Conservation (phyloP, 2,797 vertebrate genomes). For the Silurus aristotelis region DNA sequence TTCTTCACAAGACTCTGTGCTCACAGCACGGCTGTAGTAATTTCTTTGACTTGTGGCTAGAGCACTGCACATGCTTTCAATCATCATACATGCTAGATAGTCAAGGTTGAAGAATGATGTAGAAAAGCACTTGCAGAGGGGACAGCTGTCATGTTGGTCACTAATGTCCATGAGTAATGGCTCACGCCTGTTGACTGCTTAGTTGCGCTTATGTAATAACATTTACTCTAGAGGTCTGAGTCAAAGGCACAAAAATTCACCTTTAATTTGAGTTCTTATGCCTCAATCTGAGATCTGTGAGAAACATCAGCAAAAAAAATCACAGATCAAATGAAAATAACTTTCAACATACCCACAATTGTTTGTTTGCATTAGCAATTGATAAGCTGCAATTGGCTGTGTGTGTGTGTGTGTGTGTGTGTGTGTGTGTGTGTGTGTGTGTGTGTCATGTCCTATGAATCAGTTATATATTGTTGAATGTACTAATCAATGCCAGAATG, state of each 20-base stretch:
- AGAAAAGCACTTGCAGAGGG: slow-evolving; percentile 10
- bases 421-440: background rate
- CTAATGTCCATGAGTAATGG: background rate
- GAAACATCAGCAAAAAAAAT: background rate
- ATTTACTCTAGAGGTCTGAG: slow-evolving; percentile 4
- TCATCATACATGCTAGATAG: slow-evolving; percentile 38
- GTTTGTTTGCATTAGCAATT: background rate
- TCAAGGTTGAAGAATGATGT: slow-evolving; percentile 30
- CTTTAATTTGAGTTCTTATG: background rate
- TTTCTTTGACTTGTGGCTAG: slow-evolving; percentile 50
- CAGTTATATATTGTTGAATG: slow-evolving; percentile 20
- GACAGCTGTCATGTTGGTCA: slow-evolving; percentile 12
- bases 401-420: background rate
- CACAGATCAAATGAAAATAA: background rate
- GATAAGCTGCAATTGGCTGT: background rate
- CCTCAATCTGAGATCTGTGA: background rate
- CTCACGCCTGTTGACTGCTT: background rate
- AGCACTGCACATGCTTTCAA: slow-evolving; percentile 39
- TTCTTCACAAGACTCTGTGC: slow-evolving; percentile 29
- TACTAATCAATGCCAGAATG: slow-evolving; percentile 27
- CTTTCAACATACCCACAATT: background rate
- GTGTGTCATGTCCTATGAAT: background rate
- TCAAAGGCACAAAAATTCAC: background rate
- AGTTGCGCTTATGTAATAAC: slow-evolving; percentile 25
- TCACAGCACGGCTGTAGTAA: slow-evolving; percentile 40